phyloP scores from a whole-genome alignment of 2,888 invertebrate genomes.

The Taphrorychus bicolor region DNA sequence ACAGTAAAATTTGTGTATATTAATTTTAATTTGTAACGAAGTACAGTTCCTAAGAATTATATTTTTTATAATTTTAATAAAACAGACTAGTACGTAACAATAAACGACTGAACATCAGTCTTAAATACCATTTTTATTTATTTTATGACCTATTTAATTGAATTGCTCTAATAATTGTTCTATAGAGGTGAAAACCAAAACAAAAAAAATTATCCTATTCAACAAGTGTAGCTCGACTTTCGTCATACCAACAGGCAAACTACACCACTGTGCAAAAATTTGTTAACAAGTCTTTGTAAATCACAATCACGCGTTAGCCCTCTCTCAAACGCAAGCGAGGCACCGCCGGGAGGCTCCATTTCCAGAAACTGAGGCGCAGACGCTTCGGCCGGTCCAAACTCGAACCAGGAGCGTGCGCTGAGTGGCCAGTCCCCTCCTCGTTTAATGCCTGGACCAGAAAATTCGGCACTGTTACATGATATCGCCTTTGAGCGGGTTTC shows the following conservation, averaged over 20 bases:
- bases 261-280: not conserved
- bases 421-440: constrained; percentile 52
- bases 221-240: not conserved
- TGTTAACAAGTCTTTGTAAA: not conserved
- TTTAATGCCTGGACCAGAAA: constrained; percentile 54
- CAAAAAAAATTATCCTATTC: not conserved
- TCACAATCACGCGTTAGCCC: not conserved
- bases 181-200: not conserved
- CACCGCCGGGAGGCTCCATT: not conserved
- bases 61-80: not conserved
- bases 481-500: constrained; percentile 34
- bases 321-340: not conserved
- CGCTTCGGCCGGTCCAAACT: constrained; percentile 2
- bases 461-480: constrained; percentile 43
- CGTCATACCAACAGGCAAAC: not conserved
- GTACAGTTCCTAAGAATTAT: too few relatives aligned
- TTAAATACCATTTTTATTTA: not conserved
- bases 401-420: constrained; percentile 35
- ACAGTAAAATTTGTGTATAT: not conserved
- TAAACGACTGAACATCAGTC: not conserved
- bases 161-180: not conserved
- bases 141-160: not conserved
- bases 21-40: not conserved
- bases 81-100: not conserved
- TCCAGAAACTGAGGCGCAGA: not conserved